phyloP scores from a whole-genome alignment of 2,888 invertebrate species.

The Ceratothoa steindachneri region DNA sequence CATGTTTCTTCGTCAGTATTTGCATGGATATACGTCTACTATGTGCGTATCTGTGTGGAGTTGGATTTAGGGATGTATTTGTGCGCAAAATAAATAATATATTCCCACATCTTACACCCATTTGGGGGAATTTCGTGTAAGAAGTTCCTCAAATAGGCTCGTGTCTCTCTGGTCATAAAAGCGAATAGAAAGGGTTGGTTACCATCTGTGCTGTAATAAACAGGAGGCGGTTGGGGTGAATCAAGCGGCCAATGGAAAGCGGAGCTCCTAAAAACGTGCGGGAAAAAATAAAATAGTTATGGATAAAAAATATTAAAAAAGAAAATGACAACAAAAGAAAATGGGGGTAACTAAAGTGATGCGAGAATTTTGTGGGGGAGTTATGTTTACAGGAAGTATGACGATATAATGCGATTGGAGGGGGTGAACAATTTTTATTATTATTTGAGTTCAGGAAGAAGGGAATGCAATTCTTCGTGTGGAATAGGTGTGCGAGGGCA shows the following conservation, averaged over 20 bases:
- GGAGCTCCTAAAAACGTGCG: background rate
- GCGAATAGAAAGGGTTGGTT: background rate
- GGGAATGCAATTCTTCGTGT: no score
- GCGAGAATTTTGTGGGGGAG: no score
- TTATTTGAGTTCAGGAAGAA: no score
- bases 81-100: constrained; percentile 4
- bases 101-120: background rate
- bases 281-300: background rate
- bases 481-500: no score
- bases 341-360: no score
- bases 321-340: background rate
- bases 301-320: background rate
- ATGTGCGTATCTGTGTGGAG: background rate
- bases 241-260: background rate
- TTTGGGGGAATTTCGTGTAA: background rate
- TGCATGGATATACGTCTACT: background rate
- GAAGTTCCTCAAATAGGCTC: background rate
- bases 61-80: background rate
- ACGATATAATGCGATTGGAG: background rate
- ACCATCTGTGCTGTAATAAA: background rate
- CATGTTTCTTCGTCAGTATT: no score
- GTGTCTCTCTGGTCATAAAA: background rate
- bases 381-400: no score
- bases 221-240: background rate
- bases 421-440: background rate